Evolutionary conservation across 2,113 vertebrate species (phyloP), one percentile per base, ranked within the genome.

Genomic region (Spea multiplicata): DNA sequence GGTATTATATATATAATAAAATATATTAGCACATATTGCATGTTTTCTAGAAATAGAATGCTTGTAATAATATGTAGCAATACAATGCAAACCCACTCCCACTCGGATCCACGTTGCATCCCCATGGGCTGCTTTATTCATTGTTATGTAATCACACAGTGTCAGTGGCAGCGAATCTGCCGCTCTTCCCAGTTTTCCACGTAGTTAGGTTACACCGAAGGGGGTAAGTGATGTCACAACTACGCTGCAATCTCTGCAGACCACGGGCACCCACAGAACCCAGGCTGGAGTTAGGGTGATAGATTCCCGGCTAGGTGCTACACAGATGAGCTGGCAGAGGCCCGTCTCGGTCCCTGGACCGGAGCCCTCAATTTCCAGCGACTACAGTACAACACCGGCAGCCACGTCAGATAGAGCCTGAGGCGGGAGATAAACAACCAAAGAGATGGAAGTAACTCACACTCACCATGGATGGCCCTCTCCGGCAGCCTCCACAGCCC

Each of bases 251-350:
- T 1, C 49, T 8, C 17, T 30, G 52, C 7, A 5, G 9, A 2
- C 12, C 6, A 30, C 5, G 17, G 5, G 2, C 8, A 4, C 6
- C 8, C 69, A 71, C 16, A 16, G 4, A 14, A 17, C 17, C 62
- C 17, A 7, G 7, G 4, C 57, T 10, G 57, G 57, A 4, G 57
- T 59, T 59, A 8, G 13, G 10, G 4, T 13, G 13, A 47, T 2
- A 16, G 1, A 5, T 5, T 68, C 45, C 13, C 12, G 1, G 12
- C 4, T 48, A 12, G 3, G 7, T 30, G 67, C 30, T 4, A 10
- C 71, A 16, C 6, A 6, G 71, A 5, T 45, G 71, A 59, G 71
- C 44, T 73, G 71, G 55, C 72, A 30, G 57, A 8, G 72, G 72
- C 55, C 72, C 49, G 16, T 3, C 46, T 5, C 13, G 12, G 8